Conservation (phyloP, 2,888 invertebrate species). For the Harpalus rufipes region DNA sequence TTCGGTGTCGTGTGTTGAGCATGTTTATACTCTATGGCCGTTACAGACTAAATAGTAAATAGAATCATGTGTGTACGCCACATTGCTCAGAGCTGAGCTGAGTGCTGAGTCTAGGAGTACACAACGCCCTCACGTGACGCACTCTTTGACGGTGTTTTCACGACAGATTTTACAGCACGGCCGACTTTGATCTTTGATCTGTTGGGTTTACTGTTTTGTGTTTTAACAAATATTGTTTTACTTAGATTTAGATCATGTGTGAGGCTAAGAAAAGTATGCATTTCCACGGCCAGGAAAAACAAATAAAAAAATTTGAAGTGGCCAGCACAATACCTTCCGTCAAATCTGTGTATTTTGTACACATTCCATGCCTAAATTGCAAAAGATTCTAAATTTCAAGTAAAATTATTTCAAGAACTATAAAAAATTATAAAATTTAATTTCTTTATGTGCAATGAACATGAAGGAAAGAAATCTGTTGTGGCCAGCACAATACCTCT, state of each 20-base stretch:
- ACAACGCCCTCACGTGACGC: conserved; percentile 24
- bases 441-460: too few species aligned
- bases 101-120: not conserved
- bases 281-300: too few species aligned
- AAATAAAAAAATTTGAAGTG: too few species aligned
- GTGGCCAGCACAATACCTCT: too few species aligned
- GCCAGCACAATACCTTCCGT: too few species aligned
- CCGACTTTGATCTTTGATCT: conserved; percentile 35
- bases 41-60: conserved; percentile 69
- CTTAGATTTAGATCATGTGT: not conserved
- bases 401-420: too few species aligned
- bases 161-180: conserved; percentile 19
- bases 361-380: too few species aligned
- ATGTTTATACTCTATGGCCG: conserved; percentile 57
- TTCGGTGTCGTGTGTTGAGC: conserved; percentile 40
- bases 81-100: not conserved
- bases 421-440: too few species aligned
- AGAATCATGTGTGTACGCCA: conserved; percentile 50
- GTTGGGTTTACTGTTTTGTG: not conserved
- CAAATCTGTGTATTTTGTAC: too few species aligned
- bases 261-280: too few species aligned
- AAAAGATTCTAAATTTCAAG: too few species aligned
- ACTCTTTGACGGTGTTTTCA: conserved; percentile 9
- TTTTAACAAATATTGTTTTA: conserved; percentile 32
- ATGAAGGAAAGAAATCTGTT: too few species aligned